Evolutionary conservation across 2,888 invertebrate species (phyloP), one percentile per base, ranked within the genome.

Genomic region (Panorpa germanica): DNA sequence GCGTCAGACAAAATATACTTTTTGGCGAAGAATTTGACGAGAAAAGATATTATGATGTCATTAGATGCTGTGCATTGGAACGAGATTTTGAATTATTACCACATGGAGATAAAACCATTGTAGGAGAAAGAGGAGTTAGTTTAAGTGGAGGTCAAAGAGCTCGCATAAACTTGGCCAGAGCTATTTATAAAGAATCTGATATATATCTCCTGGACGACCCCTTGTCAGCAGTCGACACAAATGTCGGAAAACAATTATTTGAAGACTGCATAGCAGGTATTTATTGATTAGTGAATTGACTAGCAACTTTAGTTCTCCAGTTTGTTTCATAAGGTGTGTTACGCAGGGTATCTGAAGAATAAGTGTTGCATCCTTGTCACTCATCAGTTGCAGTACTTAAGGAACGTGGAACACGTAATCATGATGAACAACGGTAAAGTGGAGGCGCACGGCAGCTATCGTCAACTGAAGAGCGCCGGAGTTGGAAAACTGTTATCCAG

Each of bases 81-180:
- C 61, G 62, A 40, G 86, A 88, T 49, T 70, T 86, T 41, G 61
- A 66, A 30, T 64, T 74, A 38, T 65, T 86, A 39, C 72, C 78
- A 0, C 63, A 70, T 40, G 78, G 78, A 5, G 86, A 86, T 46
- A 53, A 64, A 40, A 81, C 80, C 0, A 50, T 78, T 29, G 76
- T 86, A 2, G 85, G 86, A 2, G 85, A 86, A 45, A 62, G 77
- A 26, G 86, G 86, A 8, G 66, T 73, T 1, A 72, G 75, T 4
- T 53, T 88, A 8, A 82, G 81, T 22, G 85, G 85, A 6, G 85
- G 85, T 6, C 85, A 86, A 53, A 66, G 70, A 45, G 82, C 85
- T 2, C 63, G 86, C 37, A 67, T 88, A 14, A 78, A 77, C 48
- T 56, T 86, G 22, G 81, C 78, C 0, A 59, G 82, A 41, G 70